phyloP scores from a whole-genome alignment of 1,140 invertebrate species.

The Drosophila sturtevanti region DNA sequence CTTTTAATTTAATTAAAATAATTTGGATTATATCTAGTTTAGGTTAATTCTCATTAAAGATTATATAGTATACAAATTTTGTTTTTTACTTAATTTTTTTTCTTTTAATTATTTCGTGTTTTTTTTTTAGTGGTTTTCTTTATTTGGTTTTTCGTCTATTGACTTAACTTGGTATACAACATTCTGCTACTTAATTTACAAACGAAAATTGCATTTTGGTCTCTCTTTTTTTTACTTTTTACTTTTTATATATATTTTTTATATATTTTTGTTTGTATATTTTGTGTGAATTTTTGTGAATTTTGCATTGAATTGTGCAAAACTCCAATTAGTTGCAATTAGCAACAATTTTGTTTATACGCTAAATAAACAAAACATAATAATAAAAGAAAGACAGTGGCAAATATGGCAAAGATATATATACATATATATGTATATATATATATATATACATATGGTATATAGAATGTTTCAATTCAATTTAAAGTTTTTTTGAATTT shows the following conservation, averaged over 20 bases:
- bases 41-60: too few relatives aligned
- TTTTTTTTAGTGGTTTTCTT: constrained; percentile 15
- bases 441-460: too few relatives aligned
- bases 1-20: too few relatives aligned
- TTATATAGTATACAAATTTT: too few relatives aligned
- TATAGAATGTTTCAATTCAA: too few relatives aligned
- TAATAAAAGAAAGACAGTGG: constrained; percentile 11
- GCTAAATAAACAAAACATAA: constrained; percentile 31
- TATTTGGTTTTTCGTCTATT: constrained; percentile 51
- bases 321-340: constrained; percentile 70
- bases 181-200: constrained; percentile 72
- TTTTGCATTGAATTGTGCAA: constrained; percentile 74
- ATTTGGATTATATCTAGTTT: too few relatives aligned
- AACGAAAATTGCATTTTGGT: constrained; percentile 58
- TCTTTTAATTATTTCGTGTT: not conserved
- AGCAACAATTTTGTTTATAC: constrained; percentile 58
- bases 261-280: constrained; percentile 57
- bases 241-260: constrained; percentile 34
- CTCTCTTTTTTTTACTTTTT: constrained; percentile 30
- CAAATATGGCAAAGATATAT: not conserved
- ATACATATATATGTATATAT: too few relatives aligned
- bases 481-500: too few relatives aligned
- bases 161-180: constrained; percentile 37
- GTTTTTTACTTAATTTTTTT: not conserved
- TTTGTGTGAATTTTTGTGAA: constrained; percentile 75